phyloP scores from a whole-genome alignment of 2,888 invertebrate genomes.

The Allacma fusca region DNA sequence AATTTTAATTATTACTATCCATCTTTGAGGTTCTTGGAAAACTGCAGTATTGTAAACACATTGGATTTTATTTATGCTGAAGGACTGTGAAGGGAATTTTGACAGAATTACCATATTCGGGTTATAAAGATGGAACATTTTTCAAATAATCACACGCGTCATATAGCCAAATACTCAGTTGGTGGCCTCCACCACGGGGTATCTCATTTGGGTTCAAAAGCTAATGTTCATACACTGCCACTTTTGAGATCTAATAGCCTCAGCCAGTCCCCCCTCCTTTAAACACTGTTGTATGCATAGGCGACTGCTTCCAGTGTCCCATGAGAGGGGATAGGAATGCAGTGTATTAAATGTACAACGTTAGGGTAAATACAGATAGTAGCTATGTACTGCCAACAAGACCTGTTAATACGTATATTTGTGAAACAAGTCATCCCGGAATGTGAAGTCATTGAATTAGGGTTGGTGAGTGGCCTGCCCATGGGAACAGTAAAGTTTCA shows the following conservation, averaged over 20 bases:
- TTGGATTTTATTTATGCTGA: too few relatives aligned
- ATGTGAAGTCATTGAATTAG: slow-evolving; percentile 36
- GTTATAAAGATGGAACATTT: slow-evolving; percentile 47
- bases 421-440: not conserved
- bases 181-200: slow-evolving; percentile 57
- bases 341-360: too few relatives aligned
- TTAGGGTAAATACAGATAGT: too few relatives aligned
- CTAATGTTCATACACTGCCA: slow-evolving; percentile 43
- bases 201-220: slow-evolving; percentile 35
- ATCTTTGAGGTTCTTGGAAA: too few relatives aligned
- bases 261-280: slow-evolving; percentile 17
- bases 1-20: too few relatives aligned
- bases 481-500: slow-evolving; percentile 51
- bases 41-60: too few relatives aligned
- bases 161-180: slow-evolving; percentile 54
- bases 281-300: not conserved
- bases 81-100: too few relatives aligned
- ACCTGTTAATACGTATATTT: not conserved
- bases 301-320: too few relatives aligned
- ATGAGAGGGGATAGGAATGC: too few relatives aligned
- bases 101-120: slow-evolving; percentile 23
- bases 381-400: not conserved
- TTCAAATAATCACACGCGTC: slow-evolving; percentile 57
- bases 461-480: slow-evolving; percentile 32
- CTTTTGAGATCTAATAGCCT: slow-evolving; percentile 35